Evolutionary conservation across 2,888 invertebrate species (phyloP), one percentile per base, ranked within the genome.

Genomic region (Spodoptera picta): DNA sequence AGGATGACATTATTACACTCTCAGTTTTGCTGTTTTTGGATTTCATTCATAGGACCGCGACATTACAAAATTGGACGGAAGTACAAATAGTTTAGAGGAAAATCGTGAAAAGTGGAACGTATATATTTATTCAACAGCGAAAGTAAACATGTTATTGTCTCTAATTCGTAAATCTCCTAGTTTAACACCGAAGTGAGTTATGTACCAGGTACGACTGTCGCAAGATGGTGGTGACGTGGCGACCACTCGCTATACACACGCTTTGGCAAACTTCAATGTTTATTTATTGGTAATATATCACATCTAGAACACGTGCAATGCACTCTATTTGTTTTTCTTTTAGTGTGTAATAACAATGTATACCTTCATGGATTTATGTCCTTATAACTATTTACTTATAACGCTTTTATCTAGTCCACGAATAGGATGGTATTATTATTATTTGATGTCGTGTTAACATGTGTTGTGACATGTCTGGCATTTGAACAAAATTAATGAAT

Each of bases 221-320:
- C 47, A 51, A 52, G 23, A 58, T n/a, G 27, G 57, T n/a, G n/a
- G n/a, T n/a, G n/a, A 83, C 83, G 81, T 82, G 82, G 78, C 60
- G 56, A 54, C 19, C 60, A 24, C 55, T 66, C 50, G 47, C 51
- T 10, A 55, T 41, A 54, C 50, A 75, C 80, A 84, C 73, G 82
- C 80, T 84, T 88, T 89, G 90, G 89, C 89, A 88, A 69, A 67
- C 58, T 55, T 65, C 51, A 73, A 79, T 85, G 85, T 88, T 87
- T 89, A 85, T 87, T 85, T 85, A 81, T 85, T 81, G 79, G 65
- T 54, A 54, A 65, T 52, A 65, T 77, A 72, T 83, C 83, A 85
- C 77, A 72, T 52, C 60, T 57, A 46, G 42, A 64, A 51, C 83
- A 83, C 85, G 83, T 86, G 82, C 54, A 11, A 10, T 60, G 60